phyloP scores from a whole-genome alignment of 2,888 invertebrate genomes.

The Creontiades dilutus region DNA sequence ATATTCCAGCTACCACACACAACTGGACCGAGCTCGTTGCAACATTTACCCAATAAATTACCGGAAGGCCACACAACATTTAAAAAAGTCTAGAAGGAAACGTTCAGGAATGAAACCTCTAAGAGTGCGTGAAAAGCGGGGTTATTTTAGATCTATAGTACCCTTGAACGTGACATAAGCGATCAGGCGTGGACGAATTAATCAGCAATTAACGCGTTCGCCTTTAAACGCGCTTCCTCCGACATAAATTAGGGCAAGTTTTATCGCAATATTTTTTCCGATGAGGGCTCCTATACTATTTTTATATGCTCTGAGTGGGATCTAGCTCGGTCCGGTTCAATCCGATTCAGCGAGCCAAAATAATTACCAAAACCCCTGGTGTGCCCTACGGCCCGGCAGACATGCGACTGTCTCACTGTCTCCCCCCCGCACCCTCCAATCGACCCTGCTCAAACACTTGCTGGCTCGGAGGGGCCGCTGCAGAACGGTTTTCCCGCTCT shows the following conservation, averaged over 20 bases:
- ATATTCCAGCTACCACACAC: too few species aligned
- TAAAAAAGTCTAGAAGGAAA: too few species aligned
- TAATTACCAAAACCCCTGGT: constrained; percentile 36
- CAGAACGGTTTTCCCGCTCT: too few species aligned
- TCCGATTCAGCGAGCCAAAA: constrained; percentile 42
- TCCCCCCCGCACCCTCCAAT: neutral
- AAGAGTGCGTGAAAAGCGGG: too few species aligned
- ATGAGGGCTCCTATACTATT: constrained; percentile 17
- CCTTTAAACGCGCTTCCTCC: neutral
- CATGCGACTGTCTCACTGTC: constrained; percentile 8
- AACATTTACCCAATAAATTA: too few species aligned
- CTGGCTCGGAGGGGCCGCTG: too few species aligned
- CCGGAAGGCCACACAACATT: too few species aligned
- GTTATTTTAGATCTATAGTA: too few species aligned
- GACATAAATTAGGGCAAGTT: constrained; percentile 10
- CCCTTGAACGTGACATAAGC: too few species aligned
- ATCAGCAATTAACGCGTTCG: neutral
- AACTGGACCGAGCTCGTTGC: too few species aligned
- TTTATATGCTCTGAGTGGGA: constrained; percentile 28
- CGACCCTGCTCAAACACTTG: neutral
- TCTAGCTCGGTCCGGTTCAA: constrained; percentile 29
- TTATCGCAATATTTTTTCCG: neutral
- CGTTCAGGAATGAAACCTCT: too few species aligned
- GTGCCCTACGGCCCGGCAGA: constrained; percentile 30
- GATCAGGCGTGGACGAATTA: neutral